phyloP scores from a whole-genome alignment of 2,888 invertebrate genomes.

The Elmis aenea region DNA sequence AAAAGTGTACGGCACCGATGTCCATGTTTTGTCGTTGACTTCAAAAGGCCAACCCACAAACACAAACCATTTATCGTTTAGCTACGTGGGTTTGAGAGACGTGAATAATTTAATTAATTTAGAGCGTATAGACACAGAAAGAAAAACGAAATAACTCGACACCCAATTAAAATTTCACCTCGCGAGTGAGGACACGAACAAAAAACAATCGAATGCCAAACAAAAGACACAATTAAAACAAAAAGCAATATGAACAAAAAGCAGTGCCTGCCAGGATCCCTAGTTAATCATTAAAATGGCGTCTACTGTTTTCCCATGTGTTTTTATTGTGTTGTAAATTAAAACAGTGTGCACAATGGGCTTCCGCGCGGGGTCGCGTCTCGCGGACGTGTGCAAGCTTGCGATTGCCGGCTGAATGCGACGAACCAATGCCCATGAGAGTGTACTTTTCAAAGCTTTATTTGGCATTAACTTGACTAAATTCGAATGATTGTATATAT shows the following conservation, averaged over 20 bases:
- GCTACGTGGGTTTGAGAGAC: too few species aligned
- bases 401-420: conserved; percentile 40
- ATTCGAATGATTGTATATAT: too few species aligned
- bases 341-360: conserved; percentile 47
- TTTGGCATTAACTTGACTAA: conserved; percentile 20
- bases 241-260: conserved; percentile 47
- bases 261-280: conserved; percentile 45
- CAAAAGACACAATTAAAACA: conserved; percentile 47
- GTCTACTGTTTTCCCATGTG: conserved; percentile 51
- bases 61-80: too few species aligned
- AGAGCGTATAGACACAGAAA: conserved; percentile 29
- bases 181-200: conserved; percentile 39
- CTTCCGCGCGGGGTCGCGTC: conserved; percentile 39
- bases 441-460: conserved; percentile 26
- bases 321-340: conserved; percentile 51
- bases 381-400: conserved; percentile 39
- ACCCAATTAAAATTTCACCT: conserved; percentile 47
- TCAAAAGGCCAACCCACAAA: too few species aligned
- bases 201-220: conserved; percentile 44
- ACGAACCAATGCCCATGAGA: conserved; percentile 39
- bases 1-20: too few species aligned
- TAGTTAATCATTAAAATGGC: conserved; percentile 51
- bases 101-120: conserved; percentile 33
- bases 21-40: too few species aligned
- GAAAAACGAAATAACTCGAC: conserved; percentile 39